phyloP scores from a whole-genome alignment of 2,113 vertebrate genomes.

The Alosa alosa region DNA sequence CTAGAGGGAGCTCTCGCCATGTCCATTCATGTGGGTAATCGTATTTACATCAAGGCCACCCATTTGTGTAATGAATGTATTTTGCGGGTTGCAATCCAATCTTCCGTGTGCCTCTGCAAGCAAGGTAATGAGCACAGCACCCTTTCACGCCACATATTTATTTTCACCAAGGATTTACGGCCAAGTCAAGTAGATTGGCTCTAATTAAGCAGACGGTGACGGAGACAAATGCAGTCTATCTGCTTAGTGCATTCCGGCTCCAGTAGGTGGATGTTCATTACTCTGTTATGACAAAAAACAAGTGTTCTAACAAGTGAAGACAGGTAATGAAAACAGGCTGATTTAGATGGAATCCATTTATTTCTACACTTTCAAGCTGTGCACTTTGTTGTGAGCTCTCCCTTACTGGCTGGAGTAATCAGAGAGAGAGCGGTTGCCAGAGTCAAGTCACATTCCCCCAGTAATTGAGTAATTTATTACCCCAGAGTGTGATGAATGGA shows the following conservation, averaged over 20 bases:
- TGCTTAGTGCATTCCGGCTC: background rate
- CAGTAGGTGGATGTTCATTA: background rate
- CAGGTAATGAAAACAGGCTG: background rate
- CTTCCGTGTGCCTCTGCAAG: background rate
- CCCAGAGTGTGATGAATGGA: background rate
- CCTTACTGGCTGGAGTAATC: background rate
- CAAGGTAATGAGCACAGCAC: background rate
- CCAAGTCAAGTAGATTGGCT: background rate
- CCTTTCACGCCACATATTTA: background rate
- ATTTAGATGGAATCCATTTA: background rate
- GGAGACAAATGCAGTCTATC: background rate
- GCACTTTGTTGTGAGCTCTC: background rate
- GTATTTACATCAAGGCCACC: slow-evolving; percentile 4
- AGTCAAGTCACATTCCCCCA: background rate
- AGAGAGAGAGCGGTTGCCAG: background rate
- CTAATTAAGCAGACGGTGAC: slow-evolving; percentile 1
- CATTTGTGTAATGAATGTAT: background rate
- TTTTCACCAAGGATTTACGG: background rate
- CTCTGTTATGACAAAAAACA: background rate
- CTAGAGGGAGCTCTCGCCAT: background rate
- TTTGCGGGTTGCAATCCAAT: background rate
- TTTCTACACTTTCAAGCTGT: background rate
- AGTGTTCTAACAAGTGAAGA: background rate
- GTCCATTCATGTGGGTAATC: background rate
- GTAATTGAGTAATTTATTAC: slow-evolving; percentile 5